Percentiles rank a stretch among this genome's conserved stretches.
These are phyloP conservation scores for Capitulum mitella DNA, from an alignment of 2,888 invertebrate genomes.

Conservation along the genomic window DNA sequence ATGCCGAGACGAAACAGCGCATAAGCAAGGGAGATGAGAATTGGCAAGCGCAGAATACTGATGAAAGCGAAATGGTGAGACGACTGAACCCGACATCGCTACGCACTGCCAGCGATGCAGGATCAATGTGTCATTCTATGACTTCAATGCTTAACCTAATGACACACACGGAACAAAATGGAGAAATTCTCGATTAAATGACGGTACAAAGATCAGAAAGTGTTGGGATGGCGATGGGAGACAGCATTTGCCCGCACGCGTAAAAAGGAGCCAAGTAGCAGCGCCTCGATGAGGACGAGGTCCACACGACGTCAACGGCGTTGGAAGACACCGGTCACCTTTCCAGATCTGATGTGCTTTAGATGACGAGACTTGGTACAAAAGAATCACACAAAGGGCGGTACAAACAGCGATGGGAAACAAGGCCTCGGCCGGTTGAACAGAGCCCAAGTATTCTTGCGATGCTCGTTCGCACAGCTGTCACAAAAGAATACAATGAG, in stretches of 20 bases:
- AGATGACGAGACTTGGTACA: neutral
- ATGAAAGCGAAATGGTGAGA: conserved; percentile 1
- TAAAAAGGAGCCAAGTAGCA: neutral
- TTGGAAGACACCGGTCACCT: neutral
- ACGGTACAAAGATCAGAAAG: neutral
- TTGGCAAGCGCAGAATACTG: conserved; percentile 5
- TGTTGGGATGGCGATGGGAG: neutral
- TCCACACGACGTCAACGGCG: neutral
- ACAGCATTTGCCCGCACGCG: neutral
- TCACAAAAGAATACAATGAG: conserved; percentile 1
- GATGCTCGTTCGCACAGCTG: neutral
- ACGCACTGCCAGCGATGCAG: neutral
- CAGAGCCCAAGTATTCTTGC: neutral
- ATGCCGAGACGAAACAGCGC: neutral
- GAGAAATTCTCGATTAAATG: conserved; percentile 16
- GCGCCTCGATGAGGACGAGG: neutral
- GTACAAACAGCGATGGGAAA: conserved; percentile 9
- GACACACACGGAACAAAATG: conserved; percentile 10
- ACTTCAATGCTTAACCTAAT: neutral
- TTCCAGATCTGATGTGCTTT: neutral
- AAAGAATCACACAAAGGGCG: neutral
- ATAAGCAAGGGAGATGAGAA: neutral
- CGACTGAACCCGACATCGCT: neutral
- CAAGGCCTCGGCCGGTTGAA: neutral
- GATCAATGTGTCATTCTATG: neutral